Base-by-base conservation (phyloP, 2,113 vertebrate genomes). In the Smithornis capensis region DNA sequence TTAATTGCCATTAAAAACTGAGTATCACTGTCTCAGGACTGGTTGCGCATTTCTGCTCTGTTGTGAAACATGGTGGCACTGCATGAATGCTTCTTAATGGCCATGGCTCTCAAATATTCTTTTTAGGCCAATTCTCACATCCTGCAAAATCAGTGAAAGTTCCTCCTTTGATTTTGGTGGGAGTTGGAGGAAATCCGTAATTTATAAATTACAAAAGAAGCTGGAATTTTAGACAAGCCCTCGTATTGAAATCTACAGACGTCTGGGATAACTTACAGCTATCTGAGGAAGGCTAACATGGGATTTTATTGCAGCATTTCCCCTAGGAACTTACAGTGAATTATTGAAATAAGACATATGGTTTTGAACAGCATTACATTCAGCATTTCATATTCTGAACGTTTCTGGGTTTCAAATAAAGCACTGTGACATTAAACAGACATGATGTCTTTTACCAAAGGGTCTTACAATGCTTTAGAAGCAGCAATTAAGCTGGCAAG, bases 401-500 rank as follows among this genome's bases (percentile, higher is more conserved):
- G 0, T 87, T 83, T 95, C 37, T 27, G 5, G 21, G 17, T 75
- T 64, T 92, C 68, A 77, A 70, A 92, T 84, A 92, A 89, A 94
- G 81, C 29, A 80, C 62, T 56, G 65, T 92, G 87, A 81, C 73
- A 93, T 86, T 93, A 94, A 97, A 68, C 68, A 94, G 83, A 75
- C 64, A 81, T 40, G 21, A 77, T 56, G 44, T 56, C 73, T 95
- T 87, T 91, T 76, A 91, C 75, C 2, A 23, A 92, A 85, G 67
- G 50, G 35, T 80, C 75, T 91, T 68, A 63, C 50, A 74, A 24
- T 40, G 47, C 52, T 90, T 88, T 59, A 90, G 93, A 90, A 88
- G 69, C 60, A 77, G 56, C 92, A 97, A 83, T 94, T 95, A 92
- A 90, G 85, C 71, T 95, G 57, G 63, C 79, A 78, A 95, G 75